These are phyloP conservation scores for Tamias sibiricus DNA, from an alignment of 2,113 vertebrate genomes.

Conservation along the genomic window DNA sequence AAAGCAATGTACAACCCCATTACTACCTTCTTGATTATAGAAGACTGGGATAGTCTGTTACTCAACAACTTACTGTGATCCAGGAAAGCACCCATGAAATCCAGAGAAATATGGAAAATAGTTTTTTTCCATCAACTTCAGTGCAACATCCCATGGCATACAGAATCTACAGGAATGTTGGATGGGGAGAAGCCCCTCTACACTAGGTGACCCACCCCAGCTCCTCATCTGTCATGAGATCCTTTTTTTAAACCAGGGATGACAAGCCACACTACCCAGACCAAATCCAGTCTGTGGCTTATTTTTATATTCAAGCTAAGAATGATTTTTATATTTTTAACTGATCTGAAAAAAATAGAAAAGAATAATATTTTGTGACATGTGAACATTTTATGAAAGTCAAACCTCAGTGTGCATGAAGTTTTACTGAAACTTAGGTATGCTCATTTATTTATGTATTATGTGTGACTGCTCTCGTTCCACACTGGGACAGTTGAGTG, in stretches of 20 bases:
- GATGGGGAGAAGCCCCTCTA: not conserved
- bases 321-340: slow-evolving; percentile 41
- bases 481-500: not conserved
- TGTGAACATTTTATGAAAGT: not conserved
- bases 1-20: not conserved
- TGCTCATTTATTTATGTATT: not conserved
- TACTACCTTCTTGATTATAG: not conserved
- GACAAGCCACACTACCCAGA: not conserved
- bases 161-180: not conserved
- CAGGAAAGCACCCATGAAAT: not conserved
- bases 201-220: not conserved
- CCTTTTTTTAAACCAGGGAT: not conserved
- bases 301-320: not conserved
- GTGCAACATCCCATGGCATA: not conserved
- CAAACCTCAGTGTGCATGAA: not conserved
- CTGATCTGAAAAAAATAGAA: not conserved
- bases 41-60: not conserved
- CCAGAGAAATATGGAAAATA: not conserved
- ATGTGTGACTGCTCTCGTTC: not conserved
- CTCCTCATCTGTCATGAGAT: not conserved
- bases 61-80: not conserved
- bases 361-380: not conserved
- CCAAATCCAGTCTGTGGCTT: not conserved
- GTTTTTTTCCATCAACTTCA: not conserved
- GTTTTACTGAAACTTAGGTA: not conserved